phyloP scores from a whole-genome alignment of 1,140 invertebrate species.

The Bombus impatiens region DNA sequence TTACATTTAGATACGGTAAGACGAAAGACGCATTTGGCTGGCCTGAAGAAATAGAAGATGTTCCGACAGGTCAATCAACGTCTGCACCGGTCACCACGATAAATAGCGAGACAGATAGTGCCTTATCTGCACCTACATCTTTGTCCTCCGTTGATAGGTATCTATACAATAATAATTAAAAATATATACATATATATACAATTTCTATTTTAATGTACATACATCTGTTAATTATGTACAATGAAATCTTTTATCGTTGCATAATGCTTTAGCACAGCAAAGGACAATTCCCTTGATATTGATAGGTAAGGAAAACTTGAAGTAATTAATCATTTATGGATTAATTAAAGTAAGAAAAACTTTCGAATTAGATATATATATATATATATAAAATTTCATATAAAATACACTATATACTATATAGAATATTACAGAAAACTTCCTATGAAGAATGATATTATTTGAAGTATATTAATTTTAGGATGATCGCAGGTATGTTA shows the following conservation, averaged over 20 bases:
- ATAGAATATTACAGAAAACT: not conserved
- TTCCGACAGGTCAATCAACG: slow-evolving; percentile 84
- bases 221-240: slow-evolving; percentile 4
- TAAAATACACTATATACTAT: too few relatives aligned
- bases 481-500: slow-evolving; percentile 88
- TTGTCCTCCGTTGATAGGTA: slow-evolving; percentile 84
- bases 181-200: not conserved
- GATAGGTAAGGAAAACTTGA: slow-evolving; percentile 76
- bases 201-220: not conserved
- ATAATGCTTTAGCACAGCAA: slow-evolving; percentile 76
- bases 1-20: slow-evolving; percentile 89
- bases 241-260: slow-evolving; percentile 68
- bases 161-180: slow-evolving; percentile 39
- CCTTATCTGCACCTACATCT: slow-evolving; percentile 76
- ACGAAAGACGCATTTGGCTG: slow-evolving; percentile 98
- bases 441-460: too few relatives aligned
- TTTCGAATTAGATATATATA: too few relatives aligned
- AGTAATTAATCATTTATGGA: not conserved
- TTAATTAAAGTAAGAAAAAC: not conserved
- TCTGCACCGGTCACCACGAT: slow-evolving; percentile 75
- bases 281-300: slow-evolving; percentile 78
- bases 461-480: slow-evolving; percentile 69
- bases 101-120: slow-evolving; percentile 79
- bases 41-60: slow-evolving; percentile 97
- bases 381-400: too few relatives aligned